A percentile compares a stretch with the other conserved stretches of the same genome.
Evolutionary conservation across 1,140 invertebrate genomes (phyloP).

Genomic region (Leptinotarsa defecta): DNA sequence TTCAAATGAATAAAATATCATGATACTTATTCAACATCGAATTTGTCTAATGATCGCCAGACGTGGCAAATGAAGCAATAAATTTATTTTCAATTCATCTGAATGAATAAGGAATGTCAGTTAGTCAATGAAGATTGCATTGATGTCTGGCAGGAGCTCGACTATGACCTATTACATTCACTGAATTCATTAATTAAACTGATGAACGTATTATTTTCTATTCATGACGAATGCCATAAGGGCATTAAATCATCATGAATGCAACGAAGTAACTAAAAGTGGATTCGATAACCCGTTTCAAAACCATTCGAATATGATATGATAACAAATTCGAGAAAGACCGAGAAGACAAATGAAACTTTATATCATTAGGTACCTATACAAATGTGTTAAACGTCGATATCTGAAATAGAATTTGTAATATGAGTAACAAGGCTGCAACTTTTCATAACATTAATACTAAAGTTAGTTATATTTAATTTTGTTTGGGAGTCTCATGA

Average conservation of each 20-base stretch:
- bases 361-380: too few relatives aligned
- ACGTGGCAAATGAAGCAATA: background rate
- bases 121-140: background rate
- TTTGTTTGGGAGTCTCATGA: too few relatives aligned
- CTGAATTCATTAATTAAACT: background rate
- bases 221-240: background rate
- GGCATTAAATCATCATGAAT: background rate
- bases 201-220: background rate
- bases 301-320: too few relatives aligned
- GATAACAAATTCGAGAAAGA: too few relatives aligned
- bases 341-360: too few relatives aligned
- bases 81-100: background rate
- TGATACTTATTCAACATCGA: background rate
- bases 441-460: too few relatives aligned
- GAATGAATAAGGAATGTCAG: background rate
- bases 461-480: too few relatives aligned
- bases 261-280: too few relatives aligned
- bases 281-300: too few relatives aligned
- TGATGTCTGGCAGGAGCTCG: background rate
- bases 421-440: too few relatives aligned
- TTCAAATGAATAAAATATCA: background rate
- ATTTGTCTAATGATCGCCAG: background rate
- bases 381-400: too few relatives aligned
- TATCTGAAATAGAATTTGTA: too few relatives aligned
- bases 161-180: slow-evolving; percentile 3